Evolutionary conservation across 2,113 vertebrate genomes (phyloP).

Genomic region (Sceloporus tristichus): DNA sequence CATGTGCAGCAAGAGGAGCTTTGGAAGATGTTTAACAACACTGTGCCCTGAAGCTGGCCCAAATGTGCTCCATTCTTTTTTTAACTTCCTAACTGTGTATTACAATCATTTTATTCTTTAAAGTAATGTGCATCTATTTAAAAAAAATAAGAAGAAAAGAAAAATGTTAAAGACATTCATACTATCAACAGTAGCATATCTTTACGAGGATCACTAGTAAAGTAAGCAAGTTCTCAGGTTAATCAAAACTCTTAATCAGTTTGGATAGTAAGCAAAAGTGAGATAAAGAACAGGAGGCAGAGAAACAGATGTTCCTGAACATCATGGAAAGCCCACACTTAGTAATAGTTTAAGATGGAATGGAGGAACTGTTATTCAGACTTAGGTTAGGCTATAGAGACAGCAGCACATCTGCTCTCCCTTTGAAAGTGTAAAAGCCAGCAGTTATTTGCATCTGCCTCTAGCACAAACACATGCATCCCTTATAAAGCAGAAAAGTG

Average conservation of each 20-base stretch:
- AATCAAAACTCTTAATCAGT: conserved; percentile 5
- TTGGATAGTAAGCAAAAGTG: neutral
- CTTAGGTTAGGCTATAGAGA: neutral
- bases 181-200: neutral
- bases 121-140: neutral
- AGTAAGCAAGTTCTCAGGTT: neutral
- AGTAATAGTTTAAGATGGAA: conserved; percentile 1
- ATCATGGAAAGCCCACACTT: neutral
- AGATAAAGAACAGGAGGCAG: neutral
- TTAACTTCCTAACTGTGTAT: neutral
- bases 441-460: neutral
- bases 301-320: neutral
- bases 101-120: neutral
- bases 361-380: neutral
- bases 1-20: neutral
- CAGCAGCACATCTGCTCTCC: neutral
- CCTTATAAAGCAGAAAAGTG: neutral
- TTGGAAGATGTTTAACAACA: neutral
- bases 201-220: neutral
- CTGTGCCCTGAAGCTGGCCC: neutral
- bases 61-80: neutral
- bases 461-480: neutral
- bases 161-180: neutral
- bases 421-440: conserved; percentile 6
- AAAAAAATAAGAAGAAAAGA: neutral